Evolutionary conservation across 37 sponge, comb jelly and placozoan genomes (phyloP).

Genomic region (Beroe forskalii): DNA sequence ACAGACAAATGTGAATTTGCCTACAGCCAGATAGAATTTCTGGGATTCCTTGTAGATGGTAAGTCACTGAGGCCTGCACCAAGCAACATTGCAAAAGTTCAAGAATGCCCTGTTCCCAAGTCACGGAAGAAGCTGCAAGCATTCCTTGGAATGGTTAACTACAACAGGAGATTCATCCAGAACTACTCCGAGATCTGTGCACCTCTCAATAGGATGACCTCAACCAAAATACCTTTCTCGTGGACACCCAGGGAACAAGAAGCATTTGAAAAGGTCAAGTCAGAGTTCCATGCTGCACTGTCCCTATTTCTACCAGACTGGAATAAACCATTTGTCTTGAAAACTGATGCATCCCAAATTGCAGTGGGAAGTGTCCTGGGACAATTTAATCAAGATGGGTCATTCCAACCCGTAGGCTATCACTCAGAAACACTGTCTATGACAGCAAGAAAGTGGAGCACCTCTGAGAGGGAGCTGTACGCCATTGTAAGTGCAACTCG

Average conservation of each 20-base stretch:
- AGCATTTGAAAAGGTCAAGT: background rate
- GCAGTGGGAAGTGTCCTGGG: constrained; percentile 13
- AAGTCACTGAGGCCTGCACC: background rate
- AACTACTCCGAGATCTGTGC: background rate
- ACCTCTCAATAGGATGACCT: background rate
- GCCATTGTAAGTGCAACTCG: background rate
- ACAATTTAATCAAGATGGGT: background rate
- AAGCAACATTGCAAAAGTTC: background rate
- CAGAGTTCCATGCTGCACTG: background rate
- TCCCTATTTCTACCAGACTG: background rate
- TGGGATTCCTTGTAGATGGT: constrained; percentile 3
- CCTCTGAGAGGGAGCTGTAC: background rate
- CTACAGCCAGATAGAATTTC: background rate
- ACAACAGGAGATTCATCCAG: constrained; percentile 1
- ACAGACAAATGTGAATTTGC: constrained; percentile 66
- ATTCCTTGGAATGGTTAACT: constrained; percentile 49
- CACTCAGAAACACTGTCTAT: background rate
- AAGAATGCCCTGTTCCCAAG: background rate
- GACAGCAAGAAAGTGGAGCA: background rate
- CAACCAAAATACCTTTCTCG: background rate
- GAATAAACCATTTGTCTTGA: background rate
- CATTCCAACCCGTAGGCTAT: background rate
- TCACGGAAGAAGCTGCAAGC: background rate
- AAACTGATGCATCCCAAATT: background rate
- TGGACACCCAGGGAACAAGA: background rate